Evolutionary conservation across 2,113 vertebrate species (phyloP).

Genomic region (Struthidea cinerea): DNA sequence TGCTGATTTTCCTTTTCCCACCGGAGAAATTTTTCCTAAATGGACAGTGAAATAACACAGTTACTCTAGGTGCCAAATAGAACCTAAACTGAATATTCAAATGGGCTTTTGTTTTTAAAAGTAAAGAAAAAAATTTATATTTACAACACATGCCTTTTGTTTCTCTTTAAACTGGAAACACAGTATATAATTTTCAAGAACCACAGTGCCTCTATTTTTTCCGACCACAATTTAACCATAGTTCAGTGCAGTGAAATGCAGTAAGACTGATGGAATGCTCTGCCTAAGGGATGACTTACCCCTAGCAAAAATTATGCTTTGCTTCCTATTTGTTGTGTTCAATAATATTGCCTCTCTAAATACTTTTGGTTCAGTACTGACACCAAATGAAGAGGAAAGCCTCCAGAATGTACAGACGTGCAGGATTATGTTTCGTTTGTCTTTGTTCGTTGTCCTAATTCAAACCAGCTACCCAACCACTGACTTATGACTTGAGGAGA

Average conservation of each 20-base stretch:
- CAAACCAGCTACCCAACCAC: slow-evolving; percentile 17
- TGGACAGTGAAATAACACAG: neutral
- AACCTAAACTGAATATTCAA: neutral
- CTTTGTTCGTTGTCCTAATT: slow-evolving; percentile 41
- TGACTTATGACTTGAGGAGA: slow-evolving; percentile 27
- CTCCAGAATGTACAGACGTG: slow-evolving; percentile 37
- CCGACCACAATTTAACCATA: slow-evolving; percentile 78
- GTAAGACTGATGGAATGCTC: slow-evolving; percentile 76
- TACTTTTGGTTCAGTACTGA: slow-evolving; percentile 56
- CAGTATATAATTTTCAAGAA: slow-evolving; percentile 74
- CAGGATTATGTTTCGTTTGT: slow-evolving; percentile 59
- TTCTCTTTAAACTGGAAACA: slow-evolving; percentile 71
- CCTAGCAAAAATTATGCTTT: slow-evolving; percentile 34
- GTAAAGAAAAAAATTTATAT: neutral
- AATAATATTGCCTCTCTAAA: slow-evolving; percentile 45
- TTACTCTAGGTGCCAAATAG: neutral
- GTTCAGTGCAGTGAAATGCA: slow-evolving; percentile 69
- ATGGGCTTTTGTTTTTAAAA: neutral
- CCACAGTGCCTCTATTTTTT: slow-evolving; percentile 75
- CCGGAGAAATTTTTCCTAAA: slow-evolving; percentile 2
- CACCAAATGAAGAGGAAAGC: slow-evolving; percentile 53
- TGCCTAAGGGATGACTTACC: slow-evolving; percentile 63
- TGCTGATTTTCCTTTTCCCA: neutral
- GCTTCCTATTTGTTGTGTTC: slow-evolving; percentile 58
- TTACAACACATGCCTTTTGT: slow-evolving; percentile 64